Base-by-base conservation (phyloP, 2,797 vertebrate species). In the Ctenosaura bakeri region DNA sequence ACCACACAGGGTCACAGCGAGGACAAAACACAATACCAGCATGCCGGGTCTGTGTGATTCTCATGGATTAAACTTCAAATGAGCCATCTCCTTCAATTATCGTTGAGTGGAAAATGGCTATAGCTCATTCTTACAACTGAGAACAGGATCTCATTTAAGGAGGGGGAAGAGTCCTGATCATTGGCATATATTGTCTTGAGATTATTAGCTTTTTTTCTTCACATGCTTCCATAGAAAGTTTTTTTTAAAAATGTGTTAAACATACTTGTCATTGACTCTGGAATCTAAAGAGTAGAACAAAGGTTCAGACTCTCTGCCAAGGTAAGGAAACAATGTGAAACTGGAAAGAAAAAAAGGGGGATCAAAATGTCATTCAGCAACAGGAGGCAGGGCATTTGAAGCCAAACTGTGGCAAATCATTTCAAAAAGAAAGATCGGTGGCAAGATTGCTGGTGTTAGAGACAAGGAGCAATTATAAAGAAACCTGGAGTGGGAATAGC, bases 41-140 rank as follows among this genome's bases (percentile, higher is more conserved):
- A 77, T 76, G 79, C 88, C 92, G 92, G 93, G 92, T 92, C 91
- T 81, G 81, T 86, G 90, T 88, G 91, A 95, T 95, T 93, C 93
- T 92, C 92, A 94, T 92, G 94, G 93, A 96, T 94, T 94, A 93
- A 94, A 94, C 94, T 94, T 94, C 93, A 95, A 95, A 95, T 93
- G 81, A 91, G 91, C 82, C 93, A 50, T 94, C 94, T 77, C 91
- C 79, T 94, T 94, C 73, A 85, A 29, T 86, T 91, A 88, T 73
- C 88, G 81, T 82, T 91, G 86, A 90, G 77, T 91, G 85, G 93
- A 52, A 95, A 91, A 81, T 86, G 89, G 38, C 83, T 88, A 12
- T 66, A 86, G 81, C 26, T 90, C 92, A 79, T 93, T 95, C 64
- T 94, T 59, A 71, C 56, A 26, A 85, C 56, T 86, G 79, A 95